Evolutionary conservation across 1,140 invertebrate species (phyloP).

Genomic region (Apis laboriosa): DNA sequence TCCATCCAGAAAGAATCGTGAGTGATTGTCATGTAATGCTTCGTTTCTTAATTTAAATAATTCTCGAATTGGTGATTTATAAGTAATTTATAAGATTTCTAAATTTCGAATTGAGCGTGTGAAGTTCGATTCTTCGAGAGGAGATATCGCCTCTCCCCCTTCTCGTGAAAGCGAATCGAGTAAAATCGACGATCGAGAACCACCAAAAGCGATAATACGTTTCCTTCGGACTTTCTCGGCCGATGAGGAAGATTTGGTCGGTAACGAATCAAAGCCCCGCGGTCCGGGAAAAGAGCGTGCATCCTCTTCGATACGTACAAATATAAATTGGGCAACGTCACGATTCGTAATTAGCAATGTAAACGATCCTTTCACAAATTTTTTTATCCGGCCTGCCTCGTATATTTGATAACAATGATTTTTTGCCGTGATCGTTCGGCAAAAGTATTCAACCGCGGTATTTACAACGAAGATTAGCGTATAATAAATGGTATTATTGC

Average conservation of each 20-base stretch:
- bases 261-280: conserved; percentile 53
- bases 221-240: conserved; percentile 66
- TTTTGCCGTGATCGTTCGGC: neutral
- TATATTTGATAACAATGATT: neutral
- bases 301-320: conserved; percentile 7
- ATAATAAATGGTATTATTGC: neutral
- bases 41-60: too few relatives aligned
- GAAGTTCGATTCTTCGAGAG: too few relatives aligned
- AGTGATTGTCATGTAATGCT: neutral
- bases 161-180: conserved; percentile 48
- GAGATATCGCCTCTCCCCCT: too few relatives aligned
- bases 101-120: too few relatives aligned
- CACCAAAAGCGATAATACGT: conserved; percentile 65
- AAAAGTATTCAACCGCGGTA: neutral
- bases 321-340: conserved; percentile 36
- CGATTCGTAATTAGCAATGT: conserved; percentile 30
- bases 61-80: too few relatives aligned
- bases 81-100: too few relatives aligned
- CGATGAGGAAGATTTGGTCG: conserved; percentile 68
- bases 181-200: conserved; percentile 67
- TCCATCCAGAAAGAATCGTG: neutral
- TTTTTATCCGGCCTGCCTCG: neutral
- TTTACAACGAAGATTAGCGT: neutral
- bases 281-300: neutral
- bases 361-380: conserved; percentile 1